Evolutionary conservation across 2,113 vertebrate species (phyloP), one percentile per base, ranked within the genome.

Genomic region (Mohoua ochrocephala): DNA sequence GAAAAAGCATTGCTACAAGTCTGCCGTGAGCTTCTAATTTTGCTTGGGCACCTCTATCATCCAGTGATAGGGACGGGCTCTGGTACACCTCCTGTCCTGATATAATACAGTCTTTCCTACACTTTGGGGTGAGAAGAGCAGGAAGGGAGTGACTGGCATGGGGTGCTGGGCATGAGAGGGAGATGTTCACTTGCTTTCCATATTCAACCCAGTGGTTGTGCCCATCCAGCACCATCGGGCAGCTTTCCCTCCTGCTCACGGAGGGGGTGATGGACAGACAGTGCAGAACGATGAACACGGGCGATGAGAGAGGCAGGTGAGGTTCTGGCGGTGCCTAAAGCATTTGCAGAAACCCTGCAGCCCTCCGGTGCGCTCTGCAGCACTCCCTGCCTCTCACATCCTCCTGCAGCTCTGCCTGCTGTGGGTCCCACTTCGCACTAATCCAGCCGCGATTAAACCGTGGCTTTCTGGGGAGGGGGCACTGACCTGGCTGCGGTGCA

Each of bases 191-290:
- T 53, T 23, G 26, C 26, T 64, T 54, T 56, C 63, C 13, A 6
- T 23, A 28, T 27, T 42, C 30, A 79, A 5, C 6, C 16, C 49
- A 31, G n/a, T 0, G 17, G 17, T 4, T 69, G 41, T 15, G 49
- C 16, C 35, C 30, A 24, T 17, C 39, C 47, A 45, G 42, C 23
- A 22, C 15, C 70, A 30, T 15, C 8, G 19, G 30, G 70, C 61
- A 71, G 33, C 39, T 70, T 59, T 67, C 47, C 33, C 14, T 42
- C 21, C 67, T 45, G 52, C 33, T 63, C 33, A 3, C 1, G 5
- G 11, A 56, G 35, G 0, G 0, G 35, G 22, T 3, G 28, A 64
- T 3, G 1, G 2, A 15, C 60, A 41, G 49, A 57, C 0, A 41
- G 44, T 3, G 16, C 10, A 41, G 65, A 88, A 63, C 30, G 28